Percentiles rank a stretch among this genome's conserved stretches.
Conservation (phyloP, 2,888 invertebrate genomes). For the Gandaritis pyraliata region DNA sequence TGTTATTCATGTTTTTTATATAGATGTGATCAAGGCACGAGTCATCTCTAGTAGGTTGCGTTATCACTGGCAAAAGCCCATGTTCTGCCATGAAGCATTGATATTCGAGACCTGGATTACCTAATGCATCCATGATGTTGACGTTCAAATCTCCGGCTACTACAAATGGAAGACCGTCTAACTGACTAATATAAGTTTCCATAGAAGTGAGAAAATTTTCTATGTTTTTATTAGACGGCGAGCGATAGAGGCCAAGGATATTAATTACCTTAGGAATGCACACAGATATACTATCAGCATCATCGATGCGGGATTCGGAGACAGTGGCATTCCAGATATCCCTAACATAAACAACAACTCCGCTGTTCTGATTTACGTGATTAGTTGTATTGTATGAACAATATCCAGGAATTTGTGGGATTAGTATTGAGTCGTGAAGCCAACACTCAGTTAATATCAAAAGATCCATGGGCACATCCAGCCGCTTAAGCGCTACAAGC, state of each 20-base stretch:
- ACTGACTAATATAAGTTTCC: background rate
- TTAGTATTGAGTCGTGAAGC: background rate
- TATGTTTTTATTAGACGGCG: background rate
- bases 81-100: background rate
- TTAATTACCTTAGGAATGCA: background rate
- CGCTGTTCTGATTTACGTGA: background rate
- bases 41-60: background rate
- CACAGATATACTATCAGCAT: background rate
- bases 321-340: background rate
- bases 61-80: background rate
- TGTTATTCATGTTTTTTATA: background rate
- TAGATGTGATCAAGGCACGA: conserved; percentile 3
- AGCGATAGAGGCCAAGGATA: background rate
- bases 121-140: background rate
- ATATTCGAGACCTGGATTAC: background rate
- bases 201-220: background rate
- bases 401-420: background rate
- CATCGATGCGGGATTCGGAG: background rate
- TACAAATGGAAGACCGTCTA: background rate
- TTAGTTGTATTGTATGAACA: background rate
- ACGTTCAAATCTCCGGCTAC: background rate
- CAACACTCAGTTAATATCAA: background rate
- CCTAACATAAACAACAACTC: conserved; percentile 2
- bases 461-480: background rate
- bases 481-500: background rate